Conservation (phyloP, 2,888 invertebrate species). For the Andrena praecox region DNA sequence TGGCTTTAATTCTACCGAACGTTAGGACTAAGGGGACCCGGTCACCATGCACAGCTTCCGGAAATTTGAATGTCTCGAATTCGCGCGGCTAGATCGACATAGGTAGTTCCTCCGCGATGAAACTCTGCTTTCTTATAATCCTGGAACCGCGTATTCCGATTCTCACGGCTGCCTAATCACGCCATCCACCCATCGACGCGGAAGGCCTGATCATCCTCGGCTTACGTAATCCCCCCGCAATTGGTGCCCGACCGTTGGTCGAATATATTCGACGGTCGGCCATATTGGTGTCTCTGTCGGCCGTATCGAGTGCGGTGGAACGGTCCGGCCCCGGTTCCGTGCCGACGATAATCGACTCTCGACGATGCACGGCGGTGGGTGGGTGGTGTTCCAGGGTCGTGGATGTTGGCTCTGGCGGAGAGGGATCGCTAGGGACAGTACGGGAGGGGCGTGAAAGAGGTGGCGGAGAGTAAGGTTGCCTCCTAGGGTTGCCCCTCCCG, state of each 20-base stretch:
- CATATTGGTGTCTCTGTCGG: slow-evolving; percentile 55
- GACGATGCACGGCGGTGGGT: slow-evolving; percentile 47
- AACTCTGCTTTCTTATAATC: too few relatives aligned
- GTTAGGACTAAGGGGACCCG: too few relatives aligned
- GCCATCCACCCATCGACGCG: neutral
- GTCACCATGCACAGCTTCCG: too few relatives aligned
- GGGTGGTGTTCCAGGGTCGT: slow-evolving; percentile 62
- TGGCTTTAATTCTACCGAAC: neutral
- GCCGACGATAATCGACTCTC: slow-evolving; percentile 70
- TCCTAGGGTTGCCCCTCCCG: slow-evolving; percentile 43
- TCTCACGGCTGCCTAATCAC: neutral
- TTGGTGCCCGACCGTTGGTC: slow-evolving; percentile 10
- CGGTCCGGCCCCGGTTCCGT: slow-evolving; percentile 53
- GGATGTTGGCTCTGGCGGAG: slow-evolving; percentile 47
- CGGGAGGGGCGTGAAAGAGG: slow-evolving; percentile 14
- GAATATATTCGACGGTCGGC: slow-evolving; percentile 48
- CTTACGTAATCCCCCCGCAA: slow-evolving; percentile 51
- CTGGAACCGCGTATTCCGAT: neutral
- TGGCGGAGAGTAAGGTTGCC: slow-evolving; percentile 35
- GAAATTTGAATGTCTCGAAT: too few relatives aligned
- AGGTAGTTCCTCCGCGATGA: too few relatives aligned
- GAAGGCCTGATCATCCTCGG: slow-evolving; percentile 30
- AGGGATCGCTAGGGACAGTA: neutral
- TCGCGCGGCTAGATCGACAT: too few relatives aligned
- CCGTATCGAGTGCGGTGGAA: slow-evolving; percentile 42